Conservation (phyloP, 2,797 vertebrate species). For the Rhinoraja longicauda region DNA sequence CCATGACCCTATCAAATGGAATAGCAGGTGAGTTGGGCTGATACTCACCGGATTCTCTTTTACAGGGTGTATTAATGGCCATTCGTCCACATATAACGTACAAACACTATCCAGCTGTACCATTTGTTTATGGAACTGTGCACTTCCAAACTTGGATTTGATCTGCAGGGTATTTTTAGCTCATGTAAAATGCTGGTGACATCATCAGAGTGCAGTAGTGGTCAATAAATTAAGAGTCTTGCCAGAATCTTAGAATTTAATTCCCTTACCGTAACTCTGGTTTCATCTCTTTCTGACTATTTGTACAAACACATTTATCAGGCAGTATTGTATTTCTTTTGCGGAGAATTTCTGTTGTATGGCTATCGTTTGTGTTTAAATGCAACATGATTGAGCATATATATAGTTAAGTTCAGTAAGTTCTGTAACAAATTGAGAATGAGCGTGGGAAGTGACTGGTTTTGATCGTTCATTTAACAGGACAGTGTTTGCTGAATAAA, state of each 20-base stretch:
- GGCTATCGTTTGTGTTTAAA: too few relatives aligned
- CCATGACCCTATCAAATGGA: too few relatives aligned
- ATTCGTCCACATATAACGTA: not conserved
- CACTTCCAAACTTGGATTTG: constrained; percentile 12
- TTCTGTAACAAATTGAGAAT: not conserved
- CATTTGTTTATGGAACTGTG: not conserved
- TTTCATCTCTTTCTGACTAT: not conserved
- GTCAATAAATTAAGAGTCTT: not conserved
- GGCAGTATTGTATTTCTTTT: not conserved
- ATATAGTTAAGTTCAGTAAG: not conserved
- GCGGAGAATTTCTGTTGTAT: not conserved
- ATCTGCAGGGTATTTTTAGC: constrained; percentile 22
- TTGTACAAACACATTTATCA: not conserved
- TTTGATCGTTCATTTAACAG: not conserved
- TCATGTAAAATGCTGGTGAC: not conserved
- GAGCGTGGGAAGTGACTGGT: not conserved
- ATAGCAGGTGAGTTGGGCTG: too few relatives aligned
- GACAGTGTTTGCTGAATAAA: not conserved
- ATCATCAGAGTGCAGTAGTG: not conserved
- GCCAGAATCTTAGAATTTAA: not conserved
- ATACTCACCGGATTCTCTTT: not conserved
- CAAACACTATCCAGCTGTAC: not conserved
- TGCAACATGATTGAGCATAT: not conserved
- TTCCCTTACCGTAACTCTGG: too few relatives aligned
- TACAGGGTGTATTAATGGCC: not conserved